Conservation (phyloP, 2,113 vertebrate species). For the Pogonocichla stellata region DNA sequence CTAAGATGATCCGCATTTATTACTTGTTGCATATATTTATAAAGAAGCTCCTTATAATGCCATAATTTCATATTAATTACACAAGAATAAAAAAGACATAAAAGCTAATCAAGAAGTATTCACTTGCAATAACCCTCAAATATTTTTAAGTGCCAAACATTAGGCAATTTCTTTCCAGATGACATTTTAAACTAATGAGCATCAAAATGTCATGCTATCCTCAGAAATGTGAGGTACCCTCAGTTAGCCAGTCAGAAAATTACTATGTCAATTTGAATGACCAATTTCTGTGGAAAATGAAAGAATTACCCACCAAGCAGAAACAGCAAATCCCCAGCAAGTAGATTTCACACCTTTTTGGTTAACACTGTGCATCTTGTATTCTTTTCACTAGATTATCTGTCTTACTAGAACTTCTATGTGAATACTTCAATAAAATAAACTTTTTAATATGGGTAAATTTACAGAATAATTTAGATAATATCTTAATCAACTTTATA, state of each 20-base stretch:
- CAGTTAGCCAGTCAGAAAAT: conserved; percentile 47
- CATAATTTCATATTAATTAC: background rate
- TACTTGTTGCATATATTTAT: background rate
- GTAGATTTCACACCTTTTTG: background rate
- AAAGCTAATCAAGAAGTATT: background rate
- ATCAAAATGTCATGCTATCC: conserved; percentile 23
- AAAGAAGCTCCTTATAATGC: background rate
- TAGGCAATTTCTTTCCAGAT: conserved; percentile 30
- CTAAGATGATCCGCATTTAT: background rate
- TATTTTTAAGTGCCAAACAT: background rate
- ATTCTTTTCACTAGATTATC: background rate
- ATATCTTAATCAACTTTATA: background rate
- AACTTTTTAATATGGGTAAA: background rate
- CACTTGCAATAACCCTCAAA: background rate
- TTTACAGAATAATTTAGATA: background rate
- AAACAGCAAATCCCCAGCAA: background rate
- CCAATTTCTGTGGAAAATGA: conserved; percentile 1
- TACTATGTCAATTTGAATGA: conserved; percentile 14
- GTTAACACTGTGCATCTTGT: background rate
- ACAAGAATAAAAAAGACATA: background rate
- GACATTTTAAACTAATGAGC: conserved; percentile 34
- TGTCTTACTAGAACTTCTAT: background rate
- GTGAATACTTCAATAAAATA: background rate
- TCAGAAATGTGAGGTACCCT: background rate
- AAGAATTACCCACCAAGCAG: conserved; percentile 13